Evolutionary conservation across 2,113 vertebrate genomes (phyloP).

Genomic region (Spea multiplicata): DNA sequence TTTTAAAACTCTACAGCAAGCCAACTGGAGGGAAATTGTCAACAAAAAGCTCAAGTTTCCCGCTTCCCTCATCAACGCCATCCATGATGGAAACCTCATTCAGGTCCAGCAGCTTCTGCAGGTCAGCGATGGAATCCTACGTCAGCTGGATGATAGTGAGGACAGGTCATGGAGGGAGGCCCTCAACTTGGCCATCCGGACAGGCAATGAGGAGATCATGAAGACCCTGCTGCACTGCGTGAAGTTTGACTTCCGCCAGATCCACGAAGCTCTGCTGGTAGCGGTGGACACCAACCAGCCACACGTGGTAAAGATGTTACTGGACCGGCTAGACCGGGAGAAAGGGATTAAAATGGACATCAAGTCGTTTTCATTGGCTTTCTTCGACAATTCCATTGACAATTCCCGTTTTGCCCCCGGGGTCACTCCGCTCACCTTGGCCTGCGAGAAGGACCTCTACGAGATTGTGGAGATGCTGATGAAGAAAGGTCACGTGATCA

Average conservation of each 20-base stretch:
- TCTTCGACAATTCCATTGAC: constrained; percentile 86
- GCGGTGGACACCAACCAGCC: constrained; percentile 87
- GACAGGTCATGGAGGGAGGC: constrained; percentile 86
- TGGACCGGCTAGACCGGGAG: constrained; percentile 81
- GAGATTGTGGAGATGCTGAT: constrained; percentile 84
- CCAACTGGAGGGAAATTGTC: constrained; percentile 83
- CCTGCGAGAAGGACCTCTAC: constrained; percentile 88
- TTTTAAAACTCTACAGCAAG: constrained; percentile 55
- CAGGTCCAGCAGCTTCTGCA: constrained; percentile 71
- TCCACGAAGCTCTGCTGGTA: constrained; percentile 84
- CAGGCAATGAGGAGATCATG: constrained; percentile 72
- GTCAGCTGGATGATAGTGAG: constrained; percentile 81
- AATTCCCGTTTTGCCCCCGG: constrained; percentile 86
- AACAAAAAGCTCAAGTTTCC: constrained; percentile 85
- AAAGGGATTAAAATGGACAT: constrained; percentile 85
- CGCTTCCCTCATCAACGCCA: constrained; percentile 71
- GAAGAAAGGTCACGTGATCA: constrained; percentile 80
- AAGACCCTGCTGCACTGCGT: constrained; percentile 71
- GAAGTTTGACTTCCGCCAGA: constrained; percentile 88
- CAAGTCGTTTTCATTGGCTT: constrained; percentile 82
- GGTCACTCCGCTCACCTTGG: constrained; percentile 83
- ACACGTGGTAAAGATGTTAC: constrained; percentile 72
- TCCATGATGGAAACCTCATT: constrained; percentile 73
- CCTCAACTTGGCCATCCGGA: constrained; percentile 82
- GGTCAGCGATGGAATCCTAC: constrained; percentile 67